Evolutionary conservation across 2,888 invertebrate species (phyloP).

Genomic region (Heliconius sara): DNA sequence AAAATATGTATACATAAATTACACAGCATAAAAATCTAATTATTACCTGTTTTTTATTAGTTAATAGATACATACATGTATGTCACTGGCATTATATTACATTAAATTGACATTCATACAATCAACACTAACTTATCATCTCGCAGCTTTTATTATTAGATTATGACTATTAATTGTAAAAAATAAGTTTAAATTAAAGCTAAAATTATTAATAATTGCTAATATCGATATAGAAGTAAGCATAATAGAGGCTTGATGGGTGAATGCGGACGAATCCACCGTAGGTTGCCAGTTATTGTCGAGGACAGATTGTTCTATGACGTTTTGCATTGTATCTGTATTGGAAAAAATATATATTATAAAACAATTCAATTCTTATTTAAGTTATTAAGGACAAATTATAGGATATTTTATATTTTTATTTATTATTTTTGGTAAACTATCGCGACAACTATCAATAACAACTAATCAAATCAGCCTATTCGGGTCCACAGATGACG

Average conservation of each 20-base stretch:
- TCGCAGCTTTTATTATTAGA: slow-evolving; percentile 57
- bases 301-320: slow-evolving; percentile 80
- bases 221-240: slow-evolving; percentile 51
- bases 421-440: no score
- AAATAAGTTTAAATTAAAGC: slow-evolving; percentile 11
- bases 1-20: not conserved
- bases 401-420: not conserved
- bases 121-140: slow-evolving; percentile 68
- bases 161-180: slow-evolving; percentile 43
- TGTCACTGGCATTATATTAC: slow-evolving; percentile 40
- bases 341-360: slow-evolving; percentile 15
- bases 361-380: not conserved
- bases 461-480: no score
- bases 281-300: slow-evolving; percentile 82
- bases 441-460: no score
- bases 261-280: slow-evolving; percentile 71
- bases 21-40: not conserved
- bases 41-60: slow-evolving; percentile 26
- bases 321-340: slow-evolving; percentile 80
- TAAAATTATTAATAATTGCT: slow-evolving; percentile 7
- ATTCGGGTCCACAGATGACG: no score
- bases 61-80: slow-evolving; percentile 2
- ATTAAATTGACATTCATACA: slow-evolving; percentile 55
- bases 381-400: not conserved
- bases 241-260: slow-evolving; percentile 60